Percentiles rank a stretch among this genome's conserved stretches.
These are phyloP conservation scores for Huso huso DNA, from an alignment of 2,797 vertebrate species.

Conservation along the genomic window DNA sequence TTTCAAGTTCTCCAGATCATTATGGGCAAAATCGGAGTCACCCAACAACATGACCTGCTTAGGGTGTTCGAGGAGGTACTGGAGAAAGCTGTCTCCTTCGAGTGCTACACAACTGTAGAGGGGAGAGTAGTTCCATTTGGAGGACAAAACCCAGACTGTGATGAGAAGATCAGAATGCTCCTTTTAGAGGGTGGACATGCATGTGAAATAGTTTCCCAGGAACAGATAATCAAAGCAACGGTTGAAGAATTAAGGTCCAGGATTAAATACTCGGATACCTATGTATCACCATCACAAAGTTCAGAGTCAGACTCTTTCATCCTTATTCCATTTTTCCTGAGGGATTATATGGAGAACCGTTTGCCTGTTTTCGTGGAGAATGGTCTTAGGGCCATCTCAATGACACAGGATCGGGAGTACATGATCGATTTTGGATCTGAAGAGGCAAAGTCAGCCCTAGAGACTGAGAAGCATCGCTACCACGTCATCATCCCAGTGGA, in stretches of 20 bases:
- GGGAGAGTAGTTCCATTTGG: constrained; percentile 18
- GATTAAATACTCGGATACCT: constrained; percentile 21
- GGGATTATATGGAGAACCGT: constrained; percentile 19
- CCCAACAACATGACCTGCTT: constrained; percentile 23
- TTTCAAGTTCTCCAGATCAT: constrained; percentile 18
- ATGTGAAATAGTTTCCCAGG: constrained; percentile 25
- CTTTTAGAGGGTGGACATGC: constrained; percentile 26
- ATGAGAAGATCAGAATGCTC: constrained; percentile 21
- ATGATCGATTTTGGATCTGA: constrained; percentile 19
- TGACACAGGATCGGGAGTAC: constrained; percentile 30
- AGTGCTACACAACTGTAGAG: constrained; percentile 19
- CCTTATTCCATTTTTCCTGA: constrained; percentile 25
- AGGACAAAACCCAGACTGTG: constrained; percentile 1
- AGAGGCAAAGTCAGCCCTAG: neutral
- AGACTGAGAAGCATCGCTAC: constrained; percentile 7
- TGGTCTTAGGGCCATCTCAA: constrained; percentile 30
- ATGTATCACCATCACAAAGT: no score
- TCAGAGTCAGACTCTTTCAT: neutral
- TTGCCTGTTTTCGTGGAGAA: constrained; percentile 29
- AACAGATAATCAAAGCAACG: constrained; percentile 23
- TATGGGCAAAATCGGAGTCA: constrained; percentile 21
- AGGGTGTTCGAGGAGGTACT: constrained; percentile 20
- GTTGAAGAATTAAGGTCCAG: constrained; percentile 19
- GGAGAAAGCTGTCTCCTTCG: constrained; percentile 16
- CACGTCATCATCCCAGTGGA: constrained; percentile 34